phyloP scores from a whole-genome alignment of 2,797 vertebrate species.

The Graptemys geographica region DNA sequence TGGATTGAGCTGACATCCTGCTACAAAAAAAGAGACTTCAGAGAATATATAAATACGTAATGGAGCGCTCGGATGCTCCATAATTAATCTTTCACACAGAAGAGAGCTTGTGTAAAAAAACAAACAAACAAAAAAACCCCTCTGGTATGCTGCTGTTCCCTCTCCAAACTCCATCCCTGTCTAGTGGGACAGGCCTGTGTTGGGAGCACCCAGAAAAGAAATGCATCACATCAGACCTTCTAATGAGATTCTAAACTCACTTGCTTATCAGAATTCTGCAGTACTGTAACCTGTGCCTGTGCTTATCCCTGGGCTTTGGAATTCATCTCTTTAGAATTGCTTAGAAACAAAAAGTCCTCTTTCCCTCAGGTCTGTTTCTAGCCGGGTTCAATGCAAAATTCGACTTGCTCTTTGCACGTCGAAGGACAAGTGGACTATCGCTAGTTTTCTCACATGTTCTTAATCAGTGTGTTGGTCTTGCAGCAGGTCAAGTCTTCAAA shows the following conservation, averaged over 20 bases:
- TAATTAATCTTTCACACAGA: constrained; percentile 56
- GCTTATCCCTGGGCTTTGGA: neutral
- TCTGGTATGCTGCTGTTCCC: neutral
- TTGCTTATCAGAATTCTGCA: neutral
- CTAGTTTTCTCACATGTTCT: neutral
- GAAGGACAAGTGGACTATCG: neutral
- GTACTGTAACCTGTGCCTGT: too few relatives aligned
- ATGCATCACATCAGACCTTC: neutral
- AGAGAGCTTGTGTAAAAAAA: neutral
- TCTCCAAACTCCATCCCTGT: too few relatives aligned
- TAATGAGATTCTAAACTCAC: neutral
- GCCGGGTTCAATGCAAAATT: neutral
- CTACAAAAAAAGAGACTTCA: neutral
- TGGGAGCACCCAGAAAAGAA: neutral
- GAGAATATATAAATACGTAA: constrained; percentile 33
- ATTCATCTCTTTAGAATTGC: neutral
- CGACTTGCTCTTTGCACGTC: neutral
- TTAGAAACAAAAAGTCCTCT: neutral
- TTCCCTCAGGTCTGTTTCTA: neutral
- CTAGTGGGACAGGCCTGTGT: neutral
- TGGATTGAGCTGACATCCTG: neutral
- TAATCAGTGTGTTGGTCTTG: neutral
- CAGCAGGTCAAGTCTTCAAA: neutral
- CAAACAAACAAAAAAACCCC: neutral
- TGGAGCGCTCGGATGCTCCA: neutral